Base-by-base conservation (phyloP, 1,140 invertebrate genomes). In the Drosophila carrolli region DNA sequence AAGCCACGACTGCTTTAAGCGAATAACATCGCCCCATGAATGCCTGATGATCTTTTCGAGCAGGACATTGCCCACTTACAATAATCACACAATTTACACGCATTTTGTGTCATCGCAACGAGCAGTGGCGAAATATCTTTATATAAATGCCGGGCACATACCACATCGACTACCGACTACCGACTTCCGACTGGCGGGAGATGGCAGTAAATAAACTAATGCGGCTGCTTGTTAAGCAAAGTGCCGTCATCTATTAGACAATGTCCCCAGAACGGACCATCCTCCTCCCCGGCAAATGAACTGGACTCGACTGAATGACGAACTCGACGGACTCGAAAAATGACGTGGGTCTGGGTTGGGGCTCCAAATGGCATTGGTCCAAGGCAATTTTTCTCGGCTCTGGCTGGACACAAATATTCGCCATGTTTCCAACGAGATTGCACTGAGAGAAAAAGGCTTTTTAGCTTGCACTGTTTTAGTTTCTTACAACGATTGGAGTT, bases 41-140 rank as follows among this genome's bases (percentile, higher is more conserved):
- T 83, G 58, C 54, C 53, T 80, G 76, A 80, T 65, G 55, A 54
- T 47, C 19, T 35, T 29, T 0, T 11, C 7, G 3, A 37, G 7
- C 9, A 27, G 61, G 50, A 66, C 73, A 76, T 41, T 76, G 55
- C 54, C 75, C 83, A 86, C 79, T 86, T 82, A 88, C 79, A 82
- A 82, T 86, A 86, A 86, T 86, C 83, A 88, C 83, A 86, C 83
- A 83, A 86, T 86, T 86, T 86, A 86, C 83, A 86, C 83, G 83
- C 83, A 82, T 81, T 86, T 78, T 81, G 62, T 70, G 74, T 63
- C 57, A 56, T 46, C 41, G 46, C 44, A 37, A 44, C 14, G 47
- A 46, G 59, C 53, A 53, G 27, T 29, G 55, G 50, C 48, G 40
- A 78, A 75, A 82, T 75, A 65, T 78, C 59, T 77, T 78, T 67